A percentile compares a stretch with the other conserved stretches of the same genome.
phyloP scores from a whole-genome alignment of 2,113 vertebrate species.

The Fregetta grallaria region DNA sequence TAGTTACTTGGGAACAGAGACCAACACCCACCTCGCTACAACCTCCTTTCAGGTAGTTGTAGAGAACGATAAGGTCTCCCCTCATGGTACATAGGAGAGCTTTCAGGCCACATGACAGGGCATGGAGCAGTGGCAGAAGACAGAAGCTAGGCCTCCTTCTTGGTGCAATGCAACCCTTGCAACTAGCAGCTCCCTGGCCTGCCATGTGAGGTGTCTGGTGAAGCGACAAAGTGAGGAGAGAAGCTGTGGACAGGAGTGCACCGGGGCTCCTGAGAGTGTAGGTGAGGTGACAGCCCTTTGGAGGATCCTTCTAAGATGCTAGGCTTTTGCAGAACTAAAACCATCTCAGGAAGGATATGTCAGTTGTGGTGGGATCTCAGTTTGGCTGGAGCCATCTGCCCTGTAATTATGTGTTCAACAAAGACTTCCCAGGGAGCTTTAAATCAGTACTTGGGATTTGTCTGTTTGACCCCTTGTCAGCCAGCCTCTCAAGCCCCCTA shows the following conservation, averaged over 20 bases:
- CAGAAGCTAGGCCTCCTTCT: background rate
- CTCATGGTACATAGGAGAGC: background rate
- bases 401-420: background rate
- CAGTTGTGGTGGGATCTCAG: background rate
- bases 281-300: background rate
- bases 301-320: background rate
- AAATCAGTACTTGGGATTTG: background rate
- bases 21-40: no score
- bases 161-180: background rate
- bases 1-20: no score
- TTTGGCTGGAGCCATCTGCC: background rate
- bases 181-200: background rate
- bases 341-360: background rate
- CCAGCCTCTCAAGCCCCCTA: background rate
- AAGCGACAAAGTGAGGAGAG: background rate
- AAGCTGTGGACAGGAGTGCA: background rate
- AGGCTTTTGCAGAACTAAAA: background rate
- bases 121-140: background rate
- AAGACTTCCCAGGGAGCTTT: background rate
- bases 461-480: background rate
- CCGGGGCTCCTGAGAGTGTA: accelerated
- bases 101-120: background rate
- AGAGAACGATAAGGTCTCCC: no score
- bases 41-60: no score
- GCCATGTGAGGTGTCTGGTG: background rate